These are phyloP conservation scores for Gambusia holbrooki DNA, from an alignment of 2,113 vertebrate species.

Conservation along the genomic window DNA sequence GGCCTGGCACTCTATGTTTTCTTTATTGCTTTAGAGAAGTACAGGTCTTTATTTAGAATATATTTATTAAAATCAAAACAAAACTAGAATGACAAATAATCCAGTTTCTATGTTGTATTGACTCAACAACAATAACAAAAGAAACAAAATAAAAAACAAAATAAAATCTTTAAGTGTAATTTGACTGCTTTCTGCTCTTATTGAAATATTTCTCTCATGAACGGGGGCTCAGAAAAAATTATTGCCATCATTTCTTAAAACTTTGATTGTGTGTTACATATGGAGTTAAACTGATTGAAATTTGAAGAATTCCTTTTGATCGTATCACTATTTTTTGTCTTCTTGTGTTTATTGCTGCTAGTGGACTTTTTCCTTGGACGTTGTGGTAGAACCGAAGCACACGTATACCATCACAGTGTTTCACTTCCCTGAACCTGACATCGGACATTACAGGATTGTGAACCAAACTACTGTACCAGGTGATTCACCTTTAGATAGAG, in stretches of 20 bases:
- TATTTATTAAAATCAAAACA: no score
- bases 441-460: not conserved
- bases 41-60: no score
- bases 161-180: no score
- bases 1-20: no score
- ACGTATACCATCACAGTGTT: conserved; percentile 66
- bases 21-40: no score
- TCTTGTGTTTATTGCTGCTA: conserved; percentile 35
- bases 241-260: not conserved
- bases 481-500: conserved; percentile 29
- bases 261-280: not conserved
- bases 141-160: no score
- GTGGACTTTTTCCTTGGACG: conserved; percentile 75
- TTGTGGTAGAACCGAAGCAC: conserved; percentile 57
- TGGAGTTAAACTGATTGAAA: not conserved
- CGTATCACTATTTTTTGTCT: not conserved
- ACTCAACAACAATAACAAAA: no score
- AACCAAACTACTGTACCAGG: conserved; percentile 63
- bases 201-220: no score
- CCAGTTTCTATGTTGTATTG: no score
- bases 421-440: conserved; percentile 70
- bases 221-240: not conserved
- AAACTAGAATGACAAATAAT: no score
- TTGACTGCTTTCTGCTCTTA: no score
- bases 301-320: not conserved